Percentiles rank a stretch among this genome's conserved stretches.
Evolutionary conservation across 2,113 vertebrate species (phyloP).

Genomic region (Nothobranchius furzeri): DNA sequence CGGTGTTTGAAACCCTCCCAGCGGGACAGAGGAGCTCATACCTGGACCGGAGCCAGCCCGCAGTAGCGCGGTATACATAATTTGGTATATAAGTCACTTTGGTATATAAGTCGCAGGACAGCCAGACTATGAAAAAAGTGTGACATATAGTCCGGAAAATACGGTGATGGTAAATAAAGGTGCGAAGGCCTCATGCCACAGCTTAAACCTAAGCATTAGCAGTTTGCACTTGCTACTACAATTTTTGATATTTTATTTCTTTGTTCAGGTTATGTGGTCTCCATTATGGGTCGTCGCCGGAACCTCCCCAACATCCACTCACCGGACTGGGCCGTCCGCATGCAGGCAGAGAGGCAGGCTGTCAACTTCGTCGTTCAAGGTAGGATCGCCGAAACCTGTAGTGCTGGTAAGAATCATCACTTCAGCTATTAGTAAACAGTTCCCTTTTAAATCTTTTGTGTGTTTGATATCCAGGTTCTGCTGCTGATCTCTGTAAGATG

Average conservation of each 20-base stretch:
- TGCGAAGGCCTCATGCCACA: neutral
- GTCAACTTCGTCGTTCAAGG: conserved; percentile 96
- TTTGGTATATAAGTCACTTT: neutral
- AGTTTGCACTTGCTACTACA: neutral
- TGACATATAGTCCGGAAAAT: too few species aligned
- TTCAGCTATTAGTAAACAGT: neutral
- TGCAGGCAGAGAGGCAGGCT: conserved; percentile 91
- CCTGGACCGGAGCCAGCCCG: too few species aligned
- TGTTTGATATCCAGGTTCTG: conserved; percentile 80
- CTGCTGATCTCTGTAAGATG: conserved; percentile 93
- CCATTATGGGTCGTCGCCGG: conserved; percentile 88
- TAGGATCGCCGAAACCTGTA: conserved; percentile 42
- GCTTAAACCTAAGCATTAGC: neutral
- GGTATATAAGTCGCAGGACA: neutral
- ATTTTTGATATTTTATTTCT: neutral
- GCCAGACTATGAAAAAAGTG: too few species aligned
- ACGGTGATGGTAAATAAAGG: too few species aligned
- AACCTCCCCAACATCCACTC: conserved; percentile 82
- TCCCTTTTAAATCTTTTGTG: neutral
- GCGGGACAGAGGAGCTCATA: too few species aligned
- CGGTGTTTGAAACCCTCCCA: too few species aligned
- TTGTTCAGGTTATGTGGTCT: conserved; percentile 83
- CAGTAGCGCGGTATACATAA: too few species aligned
- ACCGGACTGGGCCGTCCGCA: conserved; percentile 78
- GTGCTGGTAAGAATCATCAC: neutral